Evolutionary conservation across 92 coral and sea anemone genomes (phyloP), one percentile per base, ranked within the genome.

Genomic region (Nematostella vectensis): DNA sequence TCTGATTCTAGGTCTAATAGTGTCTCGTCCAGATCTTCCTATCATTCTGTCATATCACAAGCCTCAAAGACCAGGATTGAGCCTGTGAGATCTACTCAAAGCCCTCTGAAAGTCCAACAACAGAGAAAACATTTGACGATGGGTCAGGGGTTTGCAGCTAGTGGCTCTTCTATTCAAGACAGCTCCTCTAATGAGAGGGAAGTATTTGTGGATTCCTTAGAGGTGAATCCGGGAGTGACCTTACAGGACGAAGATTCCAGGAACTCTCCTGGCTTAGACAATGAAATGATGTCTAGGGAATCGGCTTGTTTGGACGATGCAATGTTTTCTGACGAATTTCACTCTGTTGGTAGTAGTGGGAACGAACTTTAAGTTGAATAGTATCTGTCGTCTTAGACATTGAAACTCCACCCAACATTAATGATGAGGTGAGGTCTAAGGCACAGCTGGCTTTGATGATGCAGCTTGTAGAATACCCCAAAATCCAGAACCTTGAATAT

Each of bases 31-130:
- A 4, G 3, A 11, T 60, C 51, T 8, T 64, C 70, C 24, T 49
- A 62, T 22, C 68, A 62, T 15, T 62, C 68, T 2, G 45, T 26
- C 10, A 33, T 29, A 19, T 66, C 63, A 4, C 72, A 66, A 25
- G n/a, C n/a, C n/a, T 3, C 3, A 38, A 64, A 48, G 38, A 11
- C 31, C 33, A 29, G 29, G n/a, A 52, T 10, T 18, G 36, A 64
- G 9, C 70, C 70, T 17, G 3, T 50, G 4, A 64, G 42, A 20
- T 64, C 70, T 3, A 11, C 50, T 26, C 42, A 21, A 27, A 49
- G 59, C n/a, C 70, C 70, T 22, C 4, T 50, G n/a, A 64, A 64
- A 40, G 40, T 15, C 15, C 6, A 33, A 33, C 6, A 33, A 33
- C 40, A 33, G n/a, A n/a, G n/a, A n/a, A n/a, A n/a, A n/a, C n/a